Conservation (phyloP, 2,797 vertebrate species). For the Agapornis canus region DNA sequence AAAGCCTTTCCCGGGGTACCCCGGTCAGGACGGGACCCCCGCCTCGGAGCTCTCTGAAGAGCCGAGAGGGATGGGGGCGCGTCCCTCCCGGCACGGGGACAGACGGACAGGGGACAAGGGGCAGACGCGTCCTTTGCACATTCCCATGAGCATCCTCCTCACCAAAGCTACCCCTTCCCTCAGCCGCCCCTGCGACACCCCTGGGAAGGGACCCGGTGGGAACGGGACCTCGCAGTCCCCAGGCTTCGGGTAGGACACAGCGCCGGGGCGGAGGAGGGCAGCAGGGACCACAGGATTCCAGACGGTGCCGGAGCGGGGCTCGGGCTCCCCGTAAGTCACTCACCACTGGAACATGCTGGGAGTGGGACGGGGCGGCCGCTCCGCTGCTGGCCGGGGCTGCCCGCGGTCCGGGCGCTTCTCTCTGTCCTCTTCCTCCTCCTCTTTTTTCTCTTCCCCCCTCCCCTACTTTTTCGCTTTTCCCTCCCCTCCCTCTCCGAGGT, state of each 20-base stretch:
- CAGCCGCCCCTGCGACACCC: not conserved
- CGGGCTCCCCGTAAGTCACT: not conserved
- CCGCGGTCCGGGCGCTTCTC: constrained; percentile 34
- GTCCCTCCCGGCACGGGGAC: not conserved
- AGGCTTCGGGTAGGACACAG: not conserved
- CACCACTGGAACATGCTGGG: constrained; percentile 69
- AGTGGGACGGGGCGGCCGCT: constrained; percentile 29
- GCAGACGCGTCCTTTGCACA: not conserved
- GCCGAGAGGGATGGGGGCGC: not conserved
- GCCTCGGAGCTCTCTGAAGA: not conserved
- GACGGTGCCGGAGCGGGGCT: not conserved
- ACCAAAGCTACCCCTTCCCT: not conserved
- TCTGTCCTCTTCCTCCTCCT: constrained; percentile 29
- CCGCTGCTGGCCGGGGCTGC: constrained; percentile 43
- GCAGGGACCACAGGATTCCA: not conserved
- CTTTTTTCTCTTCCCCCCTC: not conserved
- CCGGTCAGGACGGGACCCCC: not conserved
- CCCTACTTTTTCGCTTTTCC: constrained; percentile 22
- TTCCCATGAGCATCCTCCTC: not conserved
- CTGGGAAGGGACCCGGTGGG: not conserved
- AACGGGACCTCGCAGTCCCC: not conserved
- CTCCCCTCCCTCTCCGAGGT: constrained; percentile 51
- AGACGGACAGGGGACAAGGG: not conserved
- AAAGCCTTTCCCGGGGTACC: not conserved
- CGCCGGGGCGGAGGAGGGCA: not conserved